phyloP scores from a whole-genome alignment of 2,797 vertebrate species.

The Hapalemur alaotrensis region DNA sequence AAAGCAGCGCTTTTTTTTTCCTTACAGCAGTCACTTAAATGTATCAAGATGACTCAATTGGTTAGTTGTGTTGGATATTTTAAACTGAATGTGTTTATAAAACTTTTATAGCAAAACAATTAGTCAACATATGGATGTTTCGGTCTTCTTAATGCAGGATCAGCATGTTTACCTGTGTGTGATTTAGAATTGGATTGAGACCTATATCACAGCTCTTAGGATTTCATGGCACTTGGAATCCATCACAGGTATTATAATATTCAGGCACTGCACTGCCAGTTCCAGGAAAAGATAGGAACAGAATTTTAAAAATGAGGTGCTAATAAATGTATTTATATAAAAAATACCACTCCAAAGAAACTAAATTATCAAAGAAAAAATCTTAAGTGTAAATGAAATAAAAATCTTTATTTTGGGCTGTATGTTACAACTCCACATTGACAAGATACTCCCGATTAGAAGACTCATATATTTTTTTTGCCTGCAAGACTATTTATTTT shows the following conservation, averaged over 20 bases:
- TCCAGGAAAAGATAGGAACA: neutral
- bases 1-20: neutral
- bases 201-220: neutral
- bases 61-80: neutral
- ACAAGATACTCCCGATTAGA: constrained; percentile 37
- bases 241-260: neutral
- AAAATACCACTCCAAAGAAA: neutral
- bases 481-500: constrained; percentile 69
- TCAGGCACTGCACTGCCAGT: neutral
- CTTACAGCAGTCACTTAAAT: neutral
- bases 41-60: neutral
- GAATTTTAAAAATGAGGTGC: neutral
- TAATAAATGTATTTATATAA: neutral
- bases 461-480: constrained; percentile 37
- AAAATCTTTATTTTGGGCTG: neutral
- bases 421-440: neutral
- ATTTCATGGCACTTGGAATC: constrained; percentile 24
- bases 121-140: neutral
- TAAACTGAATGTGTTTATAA: neutral
- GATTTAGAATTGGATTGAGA: neutral
- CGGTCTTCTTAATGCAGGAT: neutral
- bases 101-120: constrained; percentile 51
- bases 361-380: neutral
- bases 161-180: neutral
- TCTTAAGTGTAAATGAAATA: neutral